Conservation (phyloP, 2,113 vertebrate genomes). For the Oophaga pumilio region DNA sequence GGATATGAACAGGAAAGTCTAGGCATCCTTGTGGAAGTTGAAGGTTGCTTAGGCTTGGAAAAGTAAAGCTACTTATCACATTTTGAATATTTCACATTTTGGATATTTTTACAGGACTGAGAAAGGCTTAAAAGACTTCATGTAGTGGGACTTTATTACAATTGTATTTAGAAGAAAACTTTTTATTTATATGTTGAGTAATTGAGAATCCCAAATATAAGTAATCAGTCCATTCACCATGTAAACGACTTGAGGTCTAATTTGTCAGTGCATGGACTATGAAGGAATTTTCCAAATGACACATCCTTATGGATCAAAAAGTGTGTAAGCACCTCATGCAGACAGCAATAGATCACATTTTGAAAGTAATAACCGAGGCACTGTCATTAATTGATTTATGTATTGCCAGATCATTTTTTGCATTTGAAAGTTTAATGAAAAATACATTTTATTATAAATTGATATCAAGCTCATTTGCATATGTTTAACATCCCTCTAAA, state of each 20-base stretch:
- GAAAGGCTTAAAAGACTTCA: not conserved
- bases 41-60: too few relatives aligned
- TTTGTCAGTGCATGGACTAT: not conserved
- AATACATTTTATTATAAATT: not conserved
- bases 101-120: not conserved
- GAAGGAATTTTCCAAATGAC: not conserved
- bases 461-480: not conserved
- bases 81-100: too few relatives aligned
- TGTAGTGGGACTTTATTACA: not conserved
- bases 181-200: not conserved
- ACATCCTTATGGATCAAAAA: not conserved
- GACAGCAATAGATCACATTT: not conserved
- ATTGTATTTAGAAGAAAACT: not conserved
- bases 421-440: not conserved
- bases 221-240: not conserved
- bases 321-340: not conserved
- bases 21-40: too few relatives aligned
- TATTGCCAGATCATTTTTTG: not conserved
- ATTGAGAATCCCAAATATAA: not conserved
- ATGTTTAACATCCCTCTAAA: not conserved
- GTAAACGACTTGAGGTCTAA: not conserved
- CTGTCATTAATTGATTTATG: not conserved
- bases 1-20: too few relatives aligned
- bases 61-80: too few relatives aligned
- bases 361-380: constrained; percentile 3